phyloP scores from a whole-genome alignment of 2,797 vertebrate genomes.

The Leucoraja ocellata region DNA sequence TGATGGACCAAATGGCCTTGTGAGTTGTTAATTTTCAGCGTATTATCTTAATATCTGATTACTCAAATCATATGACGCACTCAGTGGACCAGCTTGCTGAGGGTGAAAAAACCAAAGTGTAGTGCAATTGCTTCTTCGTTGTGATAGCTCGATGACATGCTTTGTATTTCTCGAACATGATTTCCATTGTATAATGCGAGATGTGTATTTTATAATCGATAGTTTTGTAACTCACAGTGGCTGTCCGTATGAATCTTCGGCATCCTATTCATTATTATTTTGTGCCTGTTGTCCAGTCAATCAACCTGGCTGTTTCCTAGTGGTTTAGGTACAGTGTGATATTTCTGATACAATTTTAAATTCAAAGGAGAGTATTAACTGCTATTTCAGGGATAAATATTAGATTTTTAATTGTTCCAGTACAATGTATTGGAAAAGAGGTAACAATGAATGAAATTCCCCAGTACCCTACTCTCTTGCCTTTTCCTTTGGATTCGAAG shows the following conservation, averaged over 20 bases:
- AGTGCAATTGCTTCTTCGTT: no score
- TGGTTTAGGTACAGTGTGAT: neutral
- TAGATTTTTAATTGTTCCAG: neutral
- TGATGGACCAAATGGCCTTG: no score
- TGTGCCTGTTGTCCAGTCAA: neutral
- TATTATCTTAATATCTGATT: neutral
- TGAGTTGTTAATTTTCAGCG: no score
- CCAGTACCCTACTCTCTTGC: neutral
- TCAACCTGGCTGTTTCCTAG: neutral
- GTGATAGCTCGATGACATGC: neutral
- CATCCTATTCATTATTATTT: neutral
- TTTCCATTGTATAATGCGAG: neutral
- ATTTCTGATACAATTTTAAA: neutral
- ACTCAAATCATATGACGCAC: neutral
- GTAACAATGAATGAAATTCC: neutral
- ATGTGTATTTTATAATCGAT: neutral
- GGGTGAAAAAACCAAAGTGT: neutral
- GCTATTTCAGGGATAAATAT: neutral
- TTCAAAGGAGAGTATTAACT: neutral
- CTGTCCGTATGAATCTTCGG: neutral
- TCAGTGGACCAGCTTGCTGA: neutral
- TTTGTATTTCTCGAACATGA: no score
- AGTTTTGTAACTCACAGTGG: neutral
- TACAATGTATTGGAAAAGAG: neutral
- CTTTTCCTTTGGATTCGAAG: neutral